Conservation (phyloP, 1,140 invertebrate genomes). For the Cecropterus lyciades region DNA sequence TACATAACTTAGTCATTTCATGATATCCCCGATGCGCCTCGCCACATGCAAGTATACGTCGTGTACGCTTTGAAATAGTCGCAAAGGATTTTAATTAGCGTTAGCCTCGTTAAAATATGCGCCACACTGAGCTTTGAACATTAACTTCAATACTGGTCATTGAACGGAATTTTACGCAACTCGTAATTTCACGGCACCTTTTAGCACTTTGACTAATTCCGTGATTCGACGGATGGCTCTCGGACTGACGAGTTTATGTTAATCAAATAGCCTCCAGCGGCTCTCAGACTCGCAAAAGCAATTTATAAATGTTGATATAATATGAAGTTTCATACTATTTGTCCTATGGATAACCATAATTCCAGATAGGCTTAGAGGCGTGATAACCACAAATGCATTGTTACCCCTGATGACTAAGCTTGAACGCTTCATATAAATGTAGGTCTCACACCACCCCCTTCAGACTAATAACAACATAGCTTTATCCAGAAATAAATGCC, state of each 20-base stretch:
- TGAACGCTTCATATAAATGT: no score
- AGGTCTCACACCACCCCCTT: no score
- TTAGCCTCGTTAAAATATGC: slow-evolving; percentile 28
- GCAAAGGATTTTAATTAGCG: slow-evolving; percentile 32
- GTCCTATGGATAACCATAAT: no score
- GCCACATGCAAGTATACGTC: not conserved
- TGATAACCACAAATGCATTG: no score
- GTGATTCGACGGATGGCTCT: slow-evolving; percentile 27
- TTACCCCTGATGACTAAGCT: no score
- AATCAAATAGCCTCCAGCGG: slow-evolving; percentile 4
- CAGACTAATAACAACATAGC: no score
- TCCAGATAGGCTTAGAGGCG: no score
- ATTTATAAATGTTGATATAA: no score
- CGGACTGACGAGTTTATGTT: slow-evolving; percentile 7
- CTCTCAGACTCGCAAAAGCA: no score
- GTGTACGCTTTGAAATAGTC: slow-evolving; percentile 9
- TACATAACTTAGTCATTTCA: not conserved
- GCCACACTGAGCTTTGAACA: slow-evolving; percentile 19
- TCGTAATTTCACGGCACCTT: slow-evolving; percentile 13
- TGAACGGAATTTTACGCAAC: slow-evolving; percentile 22
- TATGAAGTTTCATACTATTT: no score
- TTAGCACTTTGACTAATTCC: slow-evolving; percentile 27
- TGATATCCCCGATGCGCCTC: not conserved
- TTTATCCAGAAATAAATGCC: no score
- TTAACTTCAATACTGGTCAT: slow-evolving; percentile 22